Conservation (phyloP, 2,113 vertebrate genomes). For the Megaleporinus macrocephalus region DNA sequence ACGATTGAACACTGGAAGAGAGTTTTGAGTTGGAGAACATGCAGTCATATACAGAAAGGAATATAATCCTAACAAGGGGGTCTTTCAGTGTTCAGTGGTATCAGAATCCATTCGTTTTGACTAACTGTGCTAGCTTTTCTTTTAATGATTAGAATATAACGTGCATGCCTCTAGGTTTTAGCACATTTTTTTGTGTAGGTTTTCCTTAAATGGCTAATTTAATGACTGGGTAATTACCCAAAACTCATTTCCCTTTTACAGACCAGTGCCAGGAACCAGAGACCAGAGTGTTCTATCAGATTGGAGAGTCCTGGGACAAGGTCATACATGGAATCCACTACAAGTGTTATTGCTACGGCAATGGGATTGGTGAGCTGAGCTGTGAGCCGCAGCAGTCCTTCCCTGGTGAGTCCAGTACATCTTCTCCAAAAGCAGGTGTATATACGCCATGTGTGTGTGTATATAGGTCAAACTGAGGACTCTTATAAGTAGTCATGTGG, state of each 20-base stretch:
- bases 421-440: constrained; percentile 5
- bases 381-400: constrained; percentile 90
- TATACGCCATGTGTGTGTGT: background rate
- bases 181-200: background rate
- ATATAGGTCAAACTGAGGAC: constrained; percentile 15
- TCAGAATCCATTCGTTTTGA: background rate
- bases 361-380: constrained; percentile 92
- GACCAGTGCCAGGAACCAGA: constrained; percentile 98
- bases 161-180: background rate
- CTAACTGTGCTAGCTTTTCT: background rate
- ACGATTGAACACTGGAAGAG: background rate
- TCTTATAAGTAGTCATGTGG: constrained; percentile 47
- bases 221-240: constrained; percentile 10
- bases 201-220: constrained; percentile 4
- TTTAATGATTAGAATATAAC: constrained; percentile 14
- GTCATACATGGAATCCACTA: constrained; percentile 86
- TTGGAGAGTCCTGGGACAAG: constrained; percentile 95
- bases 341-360: constrained; percentile 94
- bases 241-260: constrained; percentile 60
- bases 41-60: background rate
- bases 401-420: constrained; percentile 74
- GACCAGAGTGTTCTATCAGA: constrained; percentile 89
- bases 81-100: background rate
- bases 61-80: background rate
- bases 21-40: background rate